phyloP scores from a whole-genome alignment of 2,888 invertebrate genomes.

The Chouioia cunea region DNA sequence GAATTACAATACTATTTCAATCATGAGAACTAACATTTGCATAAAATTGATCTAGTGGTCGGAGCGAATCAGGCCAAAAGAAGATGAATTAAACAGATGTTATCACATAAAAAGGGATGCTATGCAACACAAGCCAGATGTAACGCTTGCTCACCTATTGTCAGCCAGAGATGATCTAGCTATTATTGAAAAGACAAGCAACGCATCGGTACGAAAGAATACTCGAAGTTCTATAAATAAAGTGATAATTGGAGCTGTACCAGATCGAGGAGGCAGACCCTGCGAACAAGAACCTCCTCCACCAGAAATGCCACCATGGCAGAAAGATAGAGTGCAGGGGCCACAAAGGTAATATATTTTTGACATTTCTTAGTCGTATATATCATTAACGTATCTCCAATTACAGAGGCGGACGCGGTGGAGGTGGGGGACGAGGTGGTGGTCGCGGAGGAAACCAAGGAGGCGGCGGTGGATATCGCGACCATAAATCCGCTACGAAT shows the following conservation, averaged over 20 bases:
- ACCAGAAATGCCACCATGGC: conserved; percentile 98
- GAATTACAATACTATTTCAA: conserved; percentile 2
- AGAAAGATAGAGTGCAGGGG: conserved; percentile 75
- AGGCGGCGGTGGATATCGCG: conserved; percentile 52
- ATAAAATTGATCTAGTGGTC: conserved; percentile 77
- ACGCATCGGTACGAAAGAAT: conserved; percentile 85
- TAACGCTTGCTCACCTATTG: conserved; percentile 83
- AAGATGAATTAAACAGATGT: conserved; percentile 76
- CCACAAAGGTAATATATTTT: conserved; percentile 58
- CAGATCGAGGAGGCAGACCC: conserved; percentile 94
- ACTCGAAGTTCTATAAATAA: conserved; percentile 88
- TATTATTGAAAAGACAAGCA: conserved; percentile 93
- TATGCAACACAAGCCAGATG: conserved; percentile 74
- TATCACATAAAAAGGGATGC: conserved; percentile 72
- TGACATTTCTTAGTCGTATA: not conserved
- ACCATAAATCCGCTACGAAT: conserved; percentile 55
- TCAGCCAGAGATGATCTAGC: conserved; percentile 88
- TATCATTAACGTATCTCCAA: not conserved
- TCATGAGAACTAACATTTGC: conserved; percentile 7
- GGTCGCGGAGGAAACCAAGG: conserved; percentile 56
- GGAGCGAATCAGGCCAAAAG: conserved; percentile 80
- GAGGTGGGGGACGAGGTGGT: conserved; percentile 55
- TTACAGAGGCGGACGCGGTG: conserved; percentile 59
- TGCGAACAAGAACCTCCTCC: conserved; percentile 93
- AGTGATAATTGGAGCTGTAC: conserved; percentile 91